phyloP scores from a whole-genome alignment of 2,797 vertebrate genomes.

The Falco columbarius region DNA sequence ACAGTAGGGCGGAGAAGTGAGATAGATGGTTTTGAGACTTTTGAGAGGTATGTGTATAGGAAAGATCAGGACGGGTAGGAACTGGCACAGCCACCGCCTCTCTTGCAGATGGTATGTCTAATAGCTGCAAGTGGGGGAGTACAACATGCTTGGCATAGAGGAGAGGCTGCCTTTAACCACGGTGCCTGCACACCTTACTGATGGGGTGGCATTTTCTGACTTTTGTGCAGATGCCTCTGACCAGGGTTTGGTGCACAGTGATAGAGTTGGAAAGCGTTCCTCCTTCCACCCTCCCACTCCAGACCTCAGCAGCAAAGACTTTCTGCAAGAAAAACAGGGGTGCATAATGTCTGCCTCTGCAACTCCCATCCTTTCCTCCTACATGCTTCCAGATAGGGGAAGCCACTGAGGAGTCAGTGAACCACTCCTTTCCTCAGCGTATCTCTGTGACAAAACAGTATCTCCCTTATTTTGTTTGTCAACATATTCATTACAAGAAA shows the following conservation, averaged over 20 bases:
- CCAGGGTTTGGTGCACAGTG: neutral
- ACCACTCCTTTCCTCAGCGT: neutral
- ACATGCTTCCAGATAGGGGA: accelerated
- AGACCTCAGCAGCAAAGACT: neutral
- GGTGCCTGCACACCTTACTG: neutral
- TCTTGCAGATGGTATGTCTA: neutral
- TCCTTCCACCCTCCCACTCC: neutral
- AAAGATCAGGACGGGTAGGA: neutral
- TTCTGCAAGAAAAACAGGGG: neutral
- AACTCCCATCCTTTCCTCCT: neutral
- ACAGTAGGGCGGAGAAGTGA: neutral
- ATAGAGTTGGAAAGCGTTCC: neutral
- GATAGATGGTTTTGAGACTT: neutral
- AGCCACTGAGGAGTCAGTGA: neutral
- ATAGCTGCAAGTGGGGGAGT: neutral
- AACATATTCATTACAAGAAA: neutral
- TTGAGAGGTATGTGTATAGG: neutral
- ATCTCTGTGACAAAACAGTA: neutral
- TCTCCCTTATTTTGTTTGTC: neutral
- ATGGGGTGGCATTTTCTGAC: neutral
- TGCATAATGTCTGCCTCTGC: neutral
- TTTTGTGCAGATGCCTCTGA: neutral
- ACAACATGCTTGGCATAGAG: neutral
- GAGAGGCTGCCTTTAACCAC: neutral
- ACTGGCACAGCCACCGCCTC: neutral